A percentile compares a stretch with the other conserved stretches of the same genome.
These are phyloP conservation scores for Betta splendens DNA, from an alignment of 2,797 vertebrate species.

Conservation along the genomic window DNA sequence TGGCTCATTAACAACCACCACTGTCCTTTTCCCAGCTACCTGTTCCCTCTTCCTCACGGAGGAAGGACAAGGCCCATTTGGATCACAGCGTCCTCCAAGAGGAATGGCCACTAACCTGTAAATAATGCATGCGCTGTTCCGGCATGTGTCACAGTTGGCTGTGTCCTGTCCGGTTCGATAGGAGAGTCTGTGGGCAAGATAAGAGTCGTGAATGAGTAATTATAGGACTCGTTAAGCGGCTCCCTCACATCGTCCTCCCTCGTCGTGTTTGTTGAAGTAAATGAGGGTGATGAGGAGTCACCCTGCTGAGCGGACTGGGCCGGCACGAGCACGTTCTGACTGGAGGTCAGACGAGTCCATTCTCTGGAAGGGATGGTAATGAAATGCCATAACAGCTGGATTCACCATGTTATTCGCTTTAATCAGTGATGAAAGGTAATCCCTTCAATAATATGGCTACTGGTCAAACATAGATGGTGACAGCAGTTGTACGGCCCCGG, in stretches of 20 bases:
- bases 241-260: constrained; percentile 56
- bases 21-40: constrained; percentile 4
- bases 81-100: constrained; percentile 62
- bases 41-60: constrained; percentile 40
- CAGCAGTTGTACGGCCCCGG: too few species aligned
- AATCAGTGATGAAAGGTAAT: too few species aligned
- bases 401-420: too few species aligned
- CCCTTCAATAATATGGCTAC: too few species aligned
- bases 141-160: constrained; percentile 98
- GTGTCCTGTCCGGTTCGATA: constrained; percentile 99
- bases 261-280: constrained; percentile 66
- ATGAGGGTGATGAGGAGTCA: constrained; percentile 57
- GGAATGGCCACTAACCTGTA: constrained; percentile 88
- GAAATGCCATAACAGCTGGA: too few species aligned
- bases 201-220: constrained; percentile 77
- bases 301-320: constrained; percentile 51
- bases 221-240: constrained; percentile 66
- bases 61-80: constrained; percentile 41
- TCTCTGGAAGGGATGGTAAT: constrained; percentile 9
- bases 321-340: constrained; percentile 28
- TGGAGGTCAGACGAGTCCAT: constrained; percentile 32
- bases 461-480: too few species aligned
- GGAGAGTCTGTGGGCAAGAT: constrained; percentile 88
- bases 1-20: constrained; percentile 53
- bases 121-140: constrained; percentile 99